Base-by-base conservation (phyloP, 2,113 vertebrate genomes). In the Elephas maximus region DNA sequence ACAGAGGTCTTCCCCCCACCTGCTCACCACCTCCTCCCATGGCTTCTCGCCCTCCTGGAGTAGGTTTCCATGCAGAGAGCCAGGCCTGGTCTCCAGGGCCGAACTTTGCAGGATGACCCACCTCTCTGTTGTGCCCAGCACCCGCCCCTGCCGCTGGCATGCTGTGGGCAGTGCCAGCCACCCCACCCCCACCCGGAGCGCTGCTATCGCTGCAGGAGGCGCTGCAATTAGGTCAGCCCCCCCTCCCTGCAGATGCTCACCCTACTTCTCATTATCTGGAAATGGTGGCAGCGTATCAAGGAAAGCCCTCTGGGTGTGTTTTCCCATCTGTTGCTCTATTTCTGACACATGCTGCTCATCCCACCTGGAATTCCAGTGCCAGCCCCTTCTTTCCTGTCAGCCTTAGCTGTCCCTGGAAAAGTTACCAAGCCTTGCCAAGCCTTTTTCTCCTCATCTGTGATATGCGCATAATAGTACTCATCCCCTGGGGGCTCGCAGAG, bases 311-410 rank as follows among this genome's bases (percentile, higher is more conserved):
- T 44, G 91, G 65, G 93, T 69, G 77, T 41, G 28, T 76, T 41
- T 51, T 57, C 73, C 90, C 94, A 83, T 92, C 95, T 97, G 97
- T 78, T 88, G 94, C 90, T 94, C 60, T 73, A 81, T 93, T 97
- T 91, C 90, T 85, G 60, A 94, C 82, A 81, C 60, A 37, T 26
- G 77, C 76, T 60, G 53, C 82, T 69, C 37, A 14, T 26, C 33
- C 60, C 73, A 44, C 77, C 90, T 81, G 88, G 82, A 88, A 91
- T 88, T 83, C 93, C 90, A 0, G 4, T 1, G 30, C 53, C 86
- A 45, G 53, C 41, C 20, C 80, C 26, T 37, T n/a, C 62, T 88
- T 57, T 76, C 51, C 1, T 48, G 63, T 20, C 81, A 69, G 65
- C 60, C 62, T 51, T 53, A 45, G 44, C 53, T 44, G 74, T 63